A percentile compares a stretch with the other conserved stretches of the same genome.
Evolutionary conservation across 2,888 invertebrate species (phyloP).

Genomic region (Acheta domesticus): DNA sequence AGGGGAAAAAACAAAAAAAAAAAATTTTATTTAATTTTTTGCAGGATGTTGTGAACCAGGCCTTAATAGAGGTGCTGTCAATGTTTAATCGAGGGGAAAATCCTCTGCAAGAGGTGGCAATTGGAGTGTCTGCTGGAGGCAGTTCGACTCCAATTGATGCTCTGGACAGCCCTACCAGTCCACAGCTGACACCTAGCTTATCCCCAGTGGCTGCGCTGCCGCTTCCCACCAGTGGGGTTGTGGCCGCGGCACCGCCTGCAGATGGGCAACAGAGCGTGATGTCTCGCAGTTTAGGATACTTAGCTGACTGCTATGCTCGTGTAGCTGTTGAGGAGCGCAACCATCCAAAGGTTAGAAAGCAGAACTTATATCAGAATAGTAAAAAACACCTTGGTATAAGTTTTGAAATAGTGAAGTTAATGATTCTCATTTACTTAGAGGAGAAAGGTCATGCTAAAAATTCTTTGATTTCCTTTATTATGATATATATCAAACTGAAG

Average conservation of each 20-base stretch:
- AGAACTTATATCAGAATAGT: no score
- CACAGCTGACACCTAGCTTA: constrained; percentile 48
- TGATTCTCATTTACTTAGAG: no score
- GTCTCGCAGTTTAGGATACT: constrained; percentile 48
- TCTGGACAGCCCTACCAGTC: constrained; percentile 45
- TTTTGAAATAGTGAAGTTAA: no score
- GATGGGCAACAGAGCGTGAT: constrained; percentile 45
- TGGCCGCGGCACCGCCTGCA: constrained; percentile 46
- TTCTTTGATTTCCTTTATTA: no score
- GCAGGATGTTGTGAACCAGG: constrained; percentile 60
- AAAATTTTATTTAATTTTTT: not conserved
- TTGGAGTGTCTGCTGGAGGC: not conserved
- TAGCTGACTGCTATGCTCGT: constrained; percentile 65
- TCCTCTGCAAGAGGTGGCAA: constrained; percentile 53
- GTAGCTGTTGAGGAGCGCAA: constrained; percentile 70
- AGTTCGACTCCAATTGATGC: constrained; percentile 41
- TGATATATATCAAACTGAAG: no score
- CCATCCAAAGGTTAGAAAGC: constrained; percentile 59
- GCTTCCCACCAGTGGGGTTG: constrained; percentile 48
- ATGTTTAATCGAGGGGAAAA: constrained; percentile 58
- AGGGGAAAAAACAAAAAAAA: no score
- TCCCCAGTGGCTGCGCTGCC: constrained; percentile 46
- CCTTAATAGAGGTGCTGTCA: constrained; percentile 63
- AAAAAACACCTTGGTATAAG: no score
- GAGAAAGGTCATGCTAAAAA: no score